Base-by-base conservation (phyloP, 2,888 invertebrate species). In the Limenitis camilla region DNA sequence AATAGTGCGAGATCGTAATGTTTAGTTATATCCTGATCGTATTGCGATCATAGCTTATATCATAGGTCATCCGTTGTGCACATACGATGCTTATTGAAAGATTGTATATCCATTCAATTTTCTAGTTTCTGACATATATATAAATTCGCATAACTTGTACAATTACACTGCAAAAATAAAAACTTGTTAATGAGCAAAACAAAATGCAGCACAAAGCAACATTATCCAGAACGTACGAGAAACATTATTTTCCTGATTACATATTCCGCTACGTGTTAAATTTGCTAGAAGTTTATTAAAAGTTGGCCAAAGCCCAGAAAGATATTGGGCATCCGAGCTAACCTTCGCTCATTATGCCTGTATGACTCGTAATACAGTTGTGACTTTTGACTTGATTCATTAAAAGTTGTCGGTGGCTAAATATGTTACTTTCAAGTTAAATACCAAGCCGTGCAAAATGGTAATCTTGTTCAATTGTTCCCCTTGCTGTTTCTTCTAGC, bases 161-260 rank as follows among this genome's bases (percentile, higher is more conserved):
- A n/a, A n/a, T 19, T 19, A 19, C 19, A 19, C 39, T 29, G 45
- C 39, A 40, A 42, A 49, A 40, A 49, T 10, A 10, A 45, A 36
- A 31, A 33, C 40, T 49, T 36, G 44, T 32, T 41, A 33, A 39
- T 38, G 35, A 49, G 29, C 19, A 11, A 10, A 45, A 35, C n/a
- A 50, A 38, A 45, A 28, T n/a, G 39, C 44, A 38, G 30, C 40
- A 19, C 38, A 49, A 44, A 48, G 43, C 49, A 41, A 40, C 46
- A 55, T 58, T 47, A 47, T 52, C 49, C 48, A 53, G 45, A 58
- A 61, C 49, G 49, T 60, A 61, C 57, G 59, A 54, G 56, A 53
- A 61, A 60, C 60, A 62, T 71, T 69, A 71, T 65, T 67, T 69
- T 65, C 61, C 64, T 66, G 65, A 71, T 76, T 74, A 75, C 72